A percentile compares a stretch with the other conserved stretches of the same genome.
phyloP scores from a whole-genome alignment of 2,797 vertebrate species.

The Percopsis omiscomaycus region DNA sequence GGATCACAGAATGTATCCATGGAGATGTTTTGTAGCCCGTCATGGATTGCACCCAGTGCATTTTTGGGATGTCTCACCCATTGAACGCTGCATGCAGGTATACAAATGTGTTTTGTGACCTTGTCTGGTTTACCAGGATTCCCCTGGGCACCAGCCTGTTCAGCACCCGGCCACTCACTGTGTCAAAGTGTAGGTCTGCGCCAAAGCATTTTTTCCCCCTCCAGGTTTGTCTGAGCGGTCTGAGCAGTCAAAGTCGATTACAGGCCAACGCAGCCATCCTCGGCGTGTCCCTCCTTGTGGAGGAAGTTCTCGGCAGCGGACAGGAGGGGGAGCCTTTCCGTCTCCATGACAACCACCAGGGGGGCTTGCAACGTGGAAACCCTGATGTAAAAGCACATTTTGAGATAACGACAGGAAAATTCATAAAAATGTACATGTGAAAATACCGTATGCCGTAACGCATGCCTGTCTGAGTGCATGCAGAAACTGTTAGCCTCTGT shows the following conservation, averaged over 20 bases:
- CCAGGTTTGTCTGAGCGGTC: slow-evolving; percentile 77
- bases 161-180: background rate
- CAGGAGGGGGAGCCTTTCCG: slow-evolving; percentile 35
- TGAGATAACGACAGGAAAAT: too few relatives aligned
- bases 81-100: slow-evolving; percentile 80
- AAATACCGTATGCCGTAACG: background rate
- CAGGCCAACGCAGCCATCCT: slow-evolving; percentile 71
- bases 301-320: slow-evolving; percentile 70
- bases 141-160: background rate
- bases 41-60: slow-evolving; percentile 70
- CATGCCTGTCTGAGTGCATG: too few relatives aligned
- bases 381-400: slow-evolving; percentile 7
- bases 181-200: background rate
- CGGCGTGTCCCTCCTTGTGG: slow-evolving; percentile 70
- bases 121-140: background rate
- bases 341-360: slow-evolving; percentile 46
- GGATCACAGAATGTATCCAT: slow-evolving; percentile 72
- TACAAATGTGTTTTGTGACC: background rate
- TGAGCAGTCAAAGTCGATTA: slow-evolving; percentile 62
- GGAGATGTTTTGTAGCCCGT: slow-evolving; percentile 76
- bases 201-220: background rate
- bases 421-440: background rate
- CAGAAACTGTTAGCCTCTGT: too few relatives aligned
- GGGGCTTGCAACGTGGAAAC: slow-evolving; percentile 15
- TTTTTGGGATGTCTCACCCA: slow-evolving; percentile 66